phyloP scores from a whole-genome alignment of 2,888 invertebrate genomes.

The Tiphia femorata region DNA sequence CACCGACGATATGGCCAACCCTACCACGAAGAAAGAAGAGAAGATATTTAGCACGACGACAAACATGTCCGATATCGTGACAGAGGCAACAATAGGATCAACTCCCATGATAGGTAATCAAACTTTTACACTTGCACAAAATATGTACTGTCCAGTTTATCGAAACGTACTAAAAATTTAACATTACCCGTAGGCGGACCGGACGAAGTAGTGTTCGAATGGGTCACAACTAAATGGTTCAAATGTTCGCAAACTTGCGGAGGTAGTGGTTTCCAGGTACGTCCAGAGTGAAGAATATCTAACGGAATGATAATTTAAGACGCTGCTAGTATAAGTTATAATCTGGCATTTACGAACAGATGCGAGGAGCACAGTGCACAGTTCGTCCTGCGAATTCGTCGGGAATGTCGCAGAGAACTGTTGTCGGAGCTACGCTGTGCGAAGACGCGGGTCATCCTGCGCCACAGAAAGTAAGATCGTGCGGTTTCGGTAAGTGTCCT shows the following conservation, averaged over 20 bases:
- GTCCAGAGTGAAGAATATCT: conserved; percentile 1
- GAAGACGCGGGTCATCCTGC: conserved; percentile 78
- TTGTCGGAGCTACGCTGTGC: conserved; percentile 77
- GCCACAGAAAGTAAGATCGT: conserved; percentile 76
- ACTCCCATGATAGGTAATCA: conserved; percentile 31
- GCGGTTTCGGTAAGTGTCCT: conserved; percentile 79
- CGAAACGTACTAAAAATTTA: not conserved
- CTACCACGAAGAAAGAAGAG: not conserved
- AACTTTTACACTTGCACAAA: not conserved
- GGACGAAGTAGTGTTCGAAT: conserved; percentile 75
- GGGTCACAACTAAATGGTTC: conserved; percentile 89
- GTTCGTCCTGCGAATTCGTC: conserved; percentile 71
- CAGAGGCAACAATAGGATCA: conserved; percentile 21
- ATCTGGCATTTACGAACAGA: conserved; percentile 63
- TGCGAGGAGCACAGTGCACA: conserved; percentile 81
- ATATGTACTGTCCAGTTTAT: not conserved
- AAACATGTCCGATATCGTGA: conserved; percentile 26
- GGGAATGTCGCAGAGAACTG: conserved; percentile 55
- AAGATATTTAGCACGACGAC: conserved; percentile 15
- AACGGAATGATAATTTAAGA: not conserved
- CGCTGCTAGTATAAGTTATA: not conserved
- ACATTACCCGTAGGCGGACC: conserved; percentile 22
- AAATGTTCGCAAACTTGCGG: conserved; percentile 88
- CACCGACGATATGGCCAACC: conserved; percentile 9
- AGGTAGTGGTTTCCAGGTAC: conserved; percentile 77